phyloP scores from a whole-genome alignment of 2,797 vertebrate genomes.

The Synaphobranchus kaupii region DNA sequence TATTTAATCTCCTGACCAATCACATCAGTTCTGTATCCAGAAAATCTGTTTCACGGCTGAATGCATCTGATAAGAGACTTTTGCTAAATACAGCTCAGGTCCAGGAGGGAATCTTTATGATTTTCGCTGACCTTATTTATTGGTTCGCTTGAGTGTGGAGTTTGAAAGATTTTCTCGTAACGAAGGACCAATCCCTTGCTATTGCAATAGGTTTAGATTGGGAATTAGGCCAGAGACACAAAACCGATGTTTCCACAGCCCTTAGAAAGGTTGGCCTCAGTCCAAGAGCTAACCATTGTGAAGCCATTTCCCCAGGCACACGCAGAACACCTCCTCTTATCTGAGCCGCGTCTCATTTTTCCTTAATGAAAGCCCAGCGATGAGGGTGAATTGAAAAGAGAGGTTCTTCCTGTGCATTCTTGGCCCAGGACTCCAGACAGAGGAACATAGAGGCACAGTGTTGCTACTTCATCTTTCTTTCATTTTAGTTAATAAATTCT shows the following conservation, averaged over 20 bases:
- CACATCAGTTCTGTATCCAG: neutral
- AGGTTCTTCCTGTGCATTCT: neutral
- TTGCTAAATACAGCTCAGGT: neutral
- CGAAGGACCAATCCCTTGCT: neutral
- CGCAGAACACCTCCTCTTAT: neutral
- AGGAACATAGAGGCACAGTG: neutral
- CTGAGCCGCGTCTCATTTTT: neutral
- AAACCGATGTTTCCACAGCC: neutral
- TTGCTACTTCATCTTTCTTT: neutral
- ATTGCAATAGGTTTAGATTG: neutral
- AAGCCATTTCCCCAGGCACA: neutral
- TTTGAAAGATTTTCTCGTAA: neutral
- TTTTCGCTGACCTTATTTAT: neutral
- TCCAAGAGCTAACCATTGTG: neutral
- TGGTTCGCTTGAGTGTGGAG: neutral
- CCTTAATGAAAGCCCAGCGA: neutral
- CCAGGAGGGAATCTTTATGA: neutral
- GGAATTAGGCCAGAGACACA: neutral
- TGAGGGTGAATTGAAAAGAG: neutral
- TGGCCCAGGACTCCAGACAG: neutral
- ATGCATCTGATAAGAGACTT: neutral
- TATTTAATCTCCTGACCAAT: neutral
- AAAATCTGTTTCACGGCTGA: neutral
- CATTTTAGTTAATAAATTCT: neutral
- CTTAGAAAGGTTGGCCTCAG: neutral